Percentiles rank a stretch among this genome's conserved stretches.
These are phyloP conservation scores for Oedothorax gibbosus DNA, from an alignment of 1,140 invertebrate genomes.

Conservation along the genomic window DNA sequence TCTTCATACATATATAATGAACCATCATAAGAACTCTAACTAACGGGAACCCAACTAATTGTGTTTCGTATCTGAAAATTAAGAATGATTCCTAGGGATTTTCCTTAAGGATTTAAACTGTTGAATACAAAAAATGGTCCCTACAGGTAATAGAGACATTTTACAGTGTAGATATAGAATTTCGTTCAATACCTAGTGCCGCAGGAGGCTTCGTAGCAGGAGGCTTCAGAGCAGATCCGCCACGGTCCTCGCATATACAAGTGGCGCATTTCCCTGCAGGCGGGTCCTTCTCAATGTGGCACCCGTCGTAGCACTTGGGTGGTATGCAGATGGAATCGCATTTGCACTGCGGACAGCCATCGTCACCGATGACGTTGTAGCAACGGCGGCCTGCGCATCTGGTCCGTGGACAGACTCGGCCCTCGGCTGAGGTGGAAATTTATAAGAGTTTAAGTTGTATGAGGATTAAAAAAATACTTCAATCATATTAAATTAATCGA, in stretches of 20 bases:
- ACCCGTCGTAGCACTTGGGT: slow-evolving; percentile 32
- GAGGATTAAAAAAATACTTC: too few relatives aligned
- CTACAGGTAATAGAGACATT: too few relatives aligned
- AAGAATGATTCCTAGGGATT: too few relatives aligned
- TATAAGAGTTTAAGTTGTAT: too few relatives aligned
- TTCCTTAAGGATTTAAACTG: too few relatives aligned
- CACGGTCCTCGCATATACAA: slow-evolving; percentile 28
- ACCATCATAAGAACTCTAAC: too few relatives aligned
- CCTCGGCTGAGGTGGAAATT: slow-evolving; percentile 18
- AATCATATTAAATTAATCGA: too few relatives aligned
- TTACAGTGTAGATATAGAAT: too few relatives aligned
- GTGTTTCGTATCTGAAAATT: too few relatives aligned
- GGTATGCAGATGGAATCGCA: slow-evolving; percentile 57
- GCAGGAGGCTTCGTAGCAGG: neutral
- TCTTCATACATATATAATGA: too few relatives aligned
- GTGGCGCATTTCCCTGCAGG: slow-evolving; percentile 49
- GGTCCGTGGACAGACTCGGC: slow-evolving; percentile 42
- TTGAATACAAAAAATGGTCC: too few relatives aligned
- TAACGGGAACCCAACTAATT: too few relatives aligned
- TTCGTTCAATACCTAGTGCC: neutral
- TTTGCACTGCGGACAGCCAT: slow-evolving; percentile 53
- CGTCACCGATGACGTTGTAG: slow-evolving; percentile 50
- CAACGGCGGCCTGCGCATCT: slow-evolving; percentile 32
- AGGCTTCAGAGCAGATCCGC: neutral
- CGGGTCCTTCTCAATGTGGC: slow-evolving; percentile 30